Conservation (phyloP, 1,140 invertebrate genomes). For the Drosophila varians region DNA sequence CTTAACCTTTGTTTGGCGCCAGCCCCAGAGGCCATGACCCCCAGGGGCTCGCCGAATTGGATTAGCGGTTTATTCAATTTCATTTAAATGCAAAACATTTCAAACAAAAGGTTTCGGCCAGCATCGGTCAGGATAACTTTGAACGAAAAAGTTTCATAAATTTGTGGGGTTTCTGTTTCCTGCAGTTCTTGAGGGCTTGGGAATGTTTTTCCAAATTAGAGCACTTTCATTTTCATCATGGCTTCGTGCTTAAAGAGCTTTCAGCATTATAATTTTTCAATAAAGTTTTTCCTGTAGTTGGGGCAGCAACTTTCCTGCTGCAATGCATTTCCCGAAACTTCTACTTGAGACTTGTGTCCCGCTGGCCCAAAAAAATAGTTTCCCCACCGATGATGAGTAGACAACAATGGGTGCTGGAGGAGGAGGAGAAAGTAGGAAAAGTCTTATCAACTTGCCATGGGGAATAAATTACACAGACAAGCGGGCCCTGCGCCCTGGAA, state of each 20-base stretch:
- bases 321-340: slow-evolving; percentile 13
- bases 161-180: neutral
- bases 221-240: neutral
- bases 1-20: slow-evolving; percentile 47
- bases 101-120: slow-evolving; percentile 41
- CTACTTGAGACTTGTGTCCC: slow-evolving; percentile 10
- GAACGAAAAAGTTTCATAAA: slow-evolving; percentile 9
- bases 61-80: slow-evolving; percentile 77
- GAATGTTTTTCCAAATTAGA: neutral
- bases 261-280: too few species aligned
- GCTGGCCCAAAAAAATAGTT: slow-evolving; percentile 20
- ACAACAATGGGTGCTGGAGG: slow-evolving; percentile 8
- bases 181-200: neutral
- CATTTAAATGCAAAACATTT: slow-evolving; percentile 77
- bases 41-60: slow-evolving; percentile 47
- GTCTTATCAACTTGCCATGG: slow-evolving; percentile 46
- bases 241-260: neutral
- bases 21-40: neutral
- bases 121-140: slow-evolving; percentile 43
- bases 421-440: neutral
- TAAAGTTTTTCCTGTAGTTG: too few species aligned
- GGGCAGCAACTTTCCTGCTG: slow-evolving; percentile 10
- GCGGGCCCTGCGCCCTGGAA: slow-evolving; percentile 15
- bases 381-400: slow-evolving; percentile 7
- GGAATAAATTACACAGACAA: slow-evolving; percentile 57